These are phyloP conservation scores for Calameuta pallipes DNA, from an alignment of 2,888 invertebrate species.

Conservation along the genomic window DNA sequence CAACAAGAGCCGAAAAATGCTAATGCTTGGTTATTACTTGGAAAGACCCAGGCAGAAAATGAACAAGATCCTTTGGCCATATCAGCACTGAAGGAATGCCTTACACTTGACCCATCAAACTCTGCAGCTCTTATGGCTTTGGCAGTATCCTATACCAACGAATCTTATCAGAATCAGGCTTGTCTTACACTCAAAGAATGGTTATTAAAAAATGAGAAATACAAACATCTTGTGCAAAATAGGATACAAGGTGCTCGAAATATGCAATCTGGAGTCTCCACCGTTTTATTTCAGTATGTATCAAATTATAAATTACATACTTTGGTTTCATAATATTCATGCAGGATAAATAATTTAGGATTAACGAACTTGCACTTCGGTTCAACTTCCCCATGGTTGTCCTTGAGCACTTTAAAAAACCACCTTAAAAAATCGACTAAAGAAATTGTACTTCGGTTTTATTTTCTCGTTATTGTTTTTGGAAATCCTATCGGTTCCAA, in stretches of 20 bases:
- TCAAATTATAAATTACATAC: not conserved
- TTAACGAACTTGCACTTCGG: too few relatives aligned
- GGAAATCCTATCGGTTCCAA: too few relatives aligned
- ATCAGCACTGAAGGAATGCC: slow-evolving; percentile 87
- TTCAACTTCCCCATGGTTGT: too few relatives aligned
- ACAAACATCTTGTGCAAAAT: slow-evolving; percentile 76
- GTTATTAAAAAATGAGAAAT: slow-evolving; percentile 84
- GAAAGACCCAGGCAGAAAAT: slow-evolving; percentile 96
- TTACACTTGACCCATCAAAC: slow-evolving; percentile 83
- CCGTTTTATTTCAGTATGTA: slow-evolving; percentile 67
- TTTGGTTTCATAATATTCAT: not conserved
- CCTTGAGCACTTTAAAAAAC: too few relatives aligned
- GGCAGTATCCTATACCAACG: slow-evolving; percentile 96
- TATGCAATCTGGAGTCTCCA: slow-evolving; percentile 63
- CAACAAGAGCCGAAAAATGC: slow-evolving; percentile 82
- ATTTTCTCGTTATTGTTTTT: too few relatives aligned
- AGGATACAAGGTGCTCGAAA: slow-evolving; percentile 64
- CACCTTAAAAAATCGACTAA: too few relatives aligned
- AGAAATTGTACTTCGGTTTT: too few relatives aligned
- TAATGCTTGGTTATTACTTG: slow-evolving; percentile 89
- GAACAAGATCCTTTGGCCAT: slow-evolving; percentile 96
- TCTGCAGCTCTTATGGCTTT: slow-evolving; percentile 87
- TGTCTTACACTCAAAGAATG: slow-evolving; percentile 83
- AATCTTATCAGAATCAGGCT: slow-evolving; percentile 91
- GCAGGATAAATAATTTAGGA: not conserved